A percentile compares a stretch with the other conserved stretches of the same genome.
Evolutionary conservation across 2,113 vertebrate species (phyloP).

Genomic region (Telmatochromis sp.): DNA sequence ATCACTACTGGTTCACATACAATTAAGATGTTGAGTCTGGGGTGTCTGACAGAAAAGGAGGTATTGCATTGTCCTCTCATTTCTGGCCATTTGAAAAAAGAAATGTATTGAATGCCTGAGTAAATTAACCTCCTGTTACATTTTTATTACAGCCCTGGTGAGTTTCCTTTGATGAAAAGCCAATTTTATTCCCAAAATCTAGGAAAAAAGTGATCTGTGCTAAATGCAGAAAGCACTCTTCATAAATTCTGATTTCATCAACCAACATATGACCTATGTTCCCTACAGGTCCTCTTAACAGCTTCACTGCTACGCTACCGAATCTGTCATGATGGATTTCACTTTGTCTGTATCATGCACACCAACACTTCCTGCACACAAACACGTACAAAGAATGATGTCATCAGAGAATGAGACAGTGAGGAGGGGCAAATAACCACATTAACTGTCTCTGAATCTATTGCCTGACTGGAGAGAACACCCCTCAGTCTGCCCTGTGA

Average conservation of each 20-base stretch:
- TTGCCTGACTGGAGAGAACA: neutral
- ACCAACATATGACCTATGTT: neutral
- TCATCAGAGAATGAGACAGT: slow-evolving; percentile 7
- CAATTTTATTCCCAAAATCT: neutral
- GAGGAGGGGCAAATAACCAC: neutral
- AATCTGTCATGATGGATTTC: neutral
- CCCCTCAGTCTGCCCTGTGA: slow-evolving; percentile 7
- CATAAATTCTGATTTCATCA: neutral
- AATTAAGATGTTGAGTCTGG: neutral
- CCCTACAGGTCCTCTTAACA: neutral
- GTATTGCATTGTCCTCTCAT: neutral
- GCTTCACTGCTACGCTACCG: neutral
- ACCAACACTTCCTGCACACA: neutral
- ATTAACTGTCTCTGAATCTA: neutral
- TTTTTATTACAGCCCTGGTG: neutral
- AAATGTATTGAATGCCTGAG: neutral
- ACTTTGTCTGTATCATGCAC: neutral
- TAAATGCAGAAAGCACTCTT: neutral
- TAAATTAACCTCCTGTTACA: neutral
- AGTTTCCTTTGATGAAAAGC: neutral
- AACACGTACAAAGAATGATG: slow-evolving; percentile 22
- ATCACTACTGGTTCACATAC: neutral
- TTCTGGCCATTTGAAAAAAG: neutral
- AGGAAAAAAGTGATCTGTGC: neutral
- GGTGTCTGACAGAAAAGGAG: neutral